Base-by-base conservation (phyloP, 2,888 invertebrate genomes). In the Orchestes rusci region DNA sequence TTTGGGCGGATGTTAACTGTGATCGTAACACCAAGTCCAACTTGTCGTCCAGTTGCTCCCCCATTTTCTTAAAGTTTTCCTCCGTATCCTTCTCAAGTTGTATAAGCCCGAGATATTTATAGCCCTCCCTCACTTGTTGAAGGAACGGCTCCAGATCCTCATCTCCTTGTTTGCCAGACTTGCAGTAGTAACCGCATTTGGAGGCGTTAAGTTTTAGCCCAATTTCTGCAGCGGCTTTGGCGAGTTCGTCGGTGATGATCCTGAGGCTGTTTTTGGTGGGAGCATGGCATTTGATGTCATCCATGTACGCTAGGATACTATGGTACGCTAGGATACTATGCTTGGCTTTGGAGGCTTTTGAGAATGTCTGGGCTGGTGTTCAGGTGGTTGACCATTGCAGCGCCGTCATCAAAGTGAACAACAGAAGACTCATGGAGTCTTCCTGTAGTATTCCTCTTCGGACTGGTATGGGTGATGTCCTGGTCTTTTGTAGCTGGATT, bases 281-380 rank as follows among this genome's bases (percentile, higher is more conserved):
- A 16, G 34, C 34, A 17, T 2, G 34, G 3, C 34, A 3, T 17
- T 34, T 2, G 8, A 40, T 31, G 45, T 53, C 51, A 16, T 54
- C 54, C 52, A 54, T 53, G 40, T 27, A 53, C 2, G 49, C 52
- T 2, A 49, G 16, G 23, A 34, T 45, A 23, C 20, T 13, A 3
- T 42, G 44, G n/a, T n/a, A n/a, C n/a, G n/a, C n/a, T n/a, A n/a
- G n/a, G n/a, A n/a, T n/a, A n/a, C 17, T 38, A n/a, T 27, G 43
- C 38, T 12, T 17, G 7, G 34, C 34, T 34, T 18, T 15, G 15
- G n/a, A n/a, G n/a, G n/a, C n/a, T n/a, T 34, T 34, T 34, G 2
- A 3, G 17, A 8, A 46, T 46, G 3, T 46, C 28, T 3, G 31
- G 31, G 18, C 16, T 23, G 10, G n/a, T 16, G 18, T 40, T 45